phyloP scores from a whole-genome alignment of 2,888 invertebrate species.

The Philonicus albiceps region DNA sequence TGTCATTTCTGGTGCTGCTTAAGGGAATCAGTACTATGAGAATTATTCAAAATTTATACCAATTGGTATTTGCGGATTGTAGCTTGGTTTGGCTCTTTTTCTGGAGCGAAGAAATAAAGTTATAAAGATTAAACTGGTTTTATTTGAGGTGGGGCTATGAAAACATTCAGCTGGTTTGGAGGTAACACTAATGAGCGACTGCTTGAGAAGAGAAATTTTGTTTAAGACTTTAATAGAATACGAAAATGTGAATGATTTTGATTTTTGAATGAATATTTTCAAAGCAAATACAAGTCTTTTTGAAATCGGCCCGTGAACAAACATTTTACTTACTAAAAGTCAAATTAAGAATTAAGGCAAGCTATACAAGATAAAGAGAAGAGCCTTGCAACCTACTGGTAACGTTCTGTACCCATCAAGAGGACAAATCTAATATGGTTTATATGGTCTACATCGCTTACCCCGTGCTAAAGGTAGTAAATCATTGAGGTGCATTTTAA shows the following conservation, averaged over 20 bases:
- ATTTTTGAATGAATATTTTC: no score
- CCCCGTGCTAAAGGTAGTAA: not conserved
- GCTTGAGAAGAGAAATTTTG: not conserved
- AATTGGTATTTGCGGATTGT: not conserved
- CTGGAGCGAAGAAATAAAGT: not conserved
- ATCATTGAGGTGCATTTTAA: not conserved
- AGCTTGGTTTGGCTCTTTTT: not conserved
- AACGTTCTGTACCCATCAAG: no score
- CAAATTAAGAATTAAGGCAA: no score
- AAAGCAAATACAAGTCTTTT: no score
- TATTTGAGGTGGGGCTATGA: not conserved
- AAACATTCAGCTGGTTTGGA: not conserved
- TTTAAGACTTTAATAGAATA: no score
- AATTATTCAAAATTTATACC: not conserved
- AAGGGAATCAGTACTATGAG: conserved; percentile 57
- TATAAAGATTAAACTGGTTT: not conserved
- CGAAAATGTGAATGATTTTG: no score
- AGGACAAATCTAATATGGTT: no score
- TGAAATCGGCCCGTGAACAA: no score
- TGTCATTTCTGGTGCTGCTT: conserved; percentile 78
- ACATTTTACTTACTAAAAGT: no score
- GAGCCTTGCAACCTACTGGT: no score
- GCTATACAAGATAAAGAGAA: no score
- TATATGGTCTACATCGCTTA: not conserved
- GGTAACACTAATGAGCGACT: no score